These are phyloP conservation scores for Scaptomyza reducta DNA, from an alignment of 2,888 invertebrate genomes.

Conservation along the genomic window DNA sequence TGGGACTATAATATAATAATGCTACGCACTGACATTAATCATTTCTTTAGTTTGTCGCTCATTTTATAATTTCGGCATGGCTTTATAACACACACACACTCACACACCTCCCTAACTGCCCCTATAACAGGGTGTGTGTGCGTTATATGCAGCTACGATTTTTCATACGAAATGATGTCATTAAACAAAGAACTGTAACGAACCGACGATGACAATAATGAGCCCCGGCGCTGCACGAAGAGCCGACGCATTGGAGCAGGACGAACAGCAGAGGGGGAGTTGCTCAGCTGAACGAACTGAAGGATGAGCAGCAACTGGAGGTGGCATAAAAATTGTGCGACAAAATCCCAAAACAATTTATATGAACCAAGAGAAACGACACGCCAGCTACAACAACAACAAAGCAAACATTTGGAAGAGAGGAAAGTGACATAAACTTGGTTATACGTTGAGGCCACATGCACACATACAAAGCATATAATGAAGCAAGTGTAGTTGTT, in stretches of 20 bases:
- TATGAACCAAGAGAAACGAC: conserved; percentile 65
- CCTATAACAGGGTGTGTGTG: not conserved
- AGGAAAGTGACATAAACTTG: conserved; percentile 63
- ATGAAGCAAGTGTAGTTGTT: conserved; percentile 55
- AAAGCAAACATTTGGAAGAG: conserved; percentile 39
- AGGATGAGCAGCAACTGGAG: conserved; percentile 20
- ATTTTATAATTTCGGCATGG: conserved; percentile 74
- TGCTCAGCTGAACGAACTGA: not conserved
- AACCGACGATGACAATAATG: conserved; percentile 69
- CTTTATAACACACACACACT: conserved; percentile 24
- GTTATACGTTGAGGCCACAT: conserved; percentile 49
- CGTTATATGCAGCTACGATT: conserved; percentile 66
- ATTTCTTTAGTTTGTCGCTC: conserved; percentile 56
- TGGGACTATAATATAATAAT: conserved; percentile 41
- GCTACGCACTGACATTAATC: conserved; percentile 68
- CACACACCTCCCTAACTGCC: conserved; percentile 2
- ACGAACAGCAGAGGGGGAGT: conserved; percentile 31
- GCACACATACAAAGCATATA: conserved; percentile 48
- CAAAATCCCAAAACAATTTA: conserved; percentile 78
- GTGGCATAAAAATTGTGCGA: conserved; percentile 54
- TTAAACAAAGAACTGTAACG: conserved; percentile 70
- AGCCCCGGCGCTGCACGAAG: conserved; percentile 51
- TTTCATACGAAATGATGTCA: conserved; percentile 77
- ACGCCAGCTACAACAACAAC: conserved; percentile 35
- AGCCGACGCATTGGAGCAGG: conserved; percentile 51